Percentiles rank a stretch among this genome's conserved stretches.
phyloP scores from a whole-genome alignment of 2,888 invertebrate species.

The Phrixothrix hirtus region DNA sequence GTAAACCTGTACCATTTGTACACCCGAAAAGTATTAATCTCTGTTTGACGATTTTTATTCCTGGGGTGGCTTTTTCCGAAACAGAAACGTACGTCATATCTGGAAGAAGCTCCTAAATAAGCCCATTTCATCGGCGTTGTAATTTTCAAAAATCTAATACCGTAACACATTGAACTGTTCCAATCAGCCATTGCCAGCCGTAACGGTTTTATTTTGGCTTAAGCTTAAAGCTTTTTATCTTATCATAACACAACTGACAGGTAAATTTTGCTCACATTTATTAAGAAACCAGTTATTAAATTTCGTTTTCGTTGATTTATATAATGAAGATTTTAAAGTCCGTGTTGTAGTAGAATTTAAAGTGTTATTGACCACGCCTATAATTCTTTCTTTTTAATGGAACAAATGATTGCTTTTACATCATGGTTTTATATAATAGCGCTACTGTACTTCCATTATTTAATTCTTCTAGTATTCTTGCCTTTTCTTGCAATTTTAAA shows the following conservation, averaged over 20 bases:
- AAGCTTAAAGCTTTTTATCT: constrained; percentile 10
- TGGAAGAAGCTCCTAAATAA: constrained; percentile 33
- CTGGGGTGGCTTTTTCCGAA: constrained; percentile 29
- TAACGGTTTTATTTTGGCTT: constrained; percentile 2
- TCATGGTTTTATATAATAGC: too few species aligned
- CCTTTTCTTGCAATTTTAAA: too few species aligned
- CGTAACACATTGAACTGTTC: constrained; percentile 20
- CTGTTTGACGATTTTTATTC: constrained; percentile 25
- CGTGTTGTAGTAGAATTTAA: too few species aligned
- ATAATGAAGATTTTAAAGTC: background rate
- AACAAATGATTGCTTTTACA: too few species aligned
- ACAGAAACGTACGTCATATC: constrained; percentile 26
- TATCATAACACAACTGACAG: constrained; percentile 11
- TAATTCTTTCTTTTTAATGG: too few species aligned
- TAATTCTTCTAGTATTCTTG: too few species aligned
- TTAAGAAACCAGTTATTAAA: constrained; percentile 13
- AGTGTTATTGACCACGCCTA: too few species aligned
- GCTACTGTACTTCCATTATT: too few species aligned
- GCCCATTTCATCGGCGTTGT: constrained; percentile 33
- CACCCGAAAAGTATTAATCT: constrained; percentile 29
- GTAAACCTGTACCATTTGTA: background rate
- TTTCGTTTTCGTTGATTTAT: too few species aligned
- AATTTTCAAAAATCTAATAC: constrained; percentile 15
- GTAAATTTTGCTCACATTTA: constrained; percentile 12
- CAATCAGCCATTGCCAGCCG: constrained; percentile 21